Evolutionary conservation across 2,113 vertebrate genomes (phyloP).

Genomic region (Lethenteron camtschaticum): DNA sequence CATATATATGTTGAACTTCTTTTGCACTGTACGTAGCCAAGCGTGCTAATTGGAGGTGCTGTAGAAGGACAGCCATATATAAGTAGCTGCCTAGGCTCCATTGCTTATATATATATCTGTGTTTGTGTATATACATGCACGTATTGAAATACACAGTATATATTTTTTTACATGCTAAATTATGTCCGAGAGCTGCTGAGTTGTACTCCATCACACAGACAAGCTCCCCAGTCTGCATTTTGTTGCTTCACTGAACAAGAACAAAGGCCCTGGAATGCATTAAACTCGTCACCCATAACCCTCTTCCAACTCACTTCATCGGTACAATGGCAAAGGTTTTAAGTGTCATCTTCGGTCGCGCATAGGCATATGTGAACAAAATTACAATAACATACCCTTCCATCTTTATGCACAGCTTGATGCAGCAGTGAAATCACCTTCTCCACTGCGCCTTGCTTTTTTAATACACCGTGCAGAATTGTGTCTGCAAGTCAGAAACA

Average conservation of each 20-base stretch:
- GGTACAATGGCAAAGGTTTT: neutral
- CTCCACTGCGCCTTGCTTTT: constrained; percentile 39
- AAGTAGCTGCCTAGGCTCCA: too few species aligned
- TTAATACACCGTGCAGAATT: constrained; percentile 46
- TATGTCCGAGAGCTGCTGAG: too few species aligned
- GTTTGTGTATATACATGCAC: neutral
- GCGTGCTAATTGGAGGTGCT: too few species aligned
- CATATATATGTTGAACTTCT: too few species aligned
- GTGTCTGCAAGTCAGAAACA: constrained; percentile 25
- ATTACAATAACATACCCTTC: constrained; percentile 30
- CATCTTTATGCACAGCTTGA: constrained; percentile 32
- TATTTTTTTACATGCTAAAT: neutral
- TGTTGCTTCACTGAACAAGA: neutral
- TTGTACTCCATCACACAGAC: too few species aligned
- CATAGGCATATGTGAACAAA: neutral
- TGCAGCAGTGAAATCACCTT: constrained; percentile 36
- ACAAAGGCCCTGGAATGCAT: neutral
- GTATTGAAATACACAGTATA: neutral
- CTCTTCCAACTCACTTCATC: neutral
- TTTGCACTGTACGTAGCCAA: too few species aligned
- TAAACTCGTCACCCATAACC: neutral
- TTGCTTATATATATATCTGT: too few species aligned
- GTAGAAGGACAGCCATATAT: too few species aligned
- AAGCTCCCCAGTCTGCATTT: neutral
- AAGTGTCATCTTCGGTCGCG: neutral